Evolutionary conservation across 2,113 vertebrate species (phyloP).

Genomic region (Petrocephalus zakoni): DNA sequence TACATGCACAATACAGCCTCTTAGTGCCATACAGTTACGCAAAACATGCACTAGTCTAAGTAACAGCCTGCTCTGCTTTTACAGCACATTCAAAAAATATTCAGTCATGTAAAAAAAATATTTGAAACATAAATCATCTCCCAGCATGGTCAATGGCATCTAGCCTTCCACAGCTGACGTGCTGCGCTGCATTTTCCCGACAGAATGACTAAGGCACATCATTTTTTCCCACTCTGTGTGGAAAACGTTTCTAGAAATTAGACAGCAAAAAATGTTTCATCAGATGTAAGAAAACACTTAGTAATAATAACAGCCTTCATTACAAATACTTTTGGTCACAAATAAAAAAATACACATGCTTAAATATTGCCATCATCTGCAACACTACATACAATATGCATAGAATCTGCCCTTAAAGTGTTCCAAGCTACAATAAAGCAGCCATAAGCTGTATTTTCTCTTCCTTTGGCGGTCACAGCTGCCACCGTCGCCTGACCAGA

Average conservation of each 20-base stretch:
- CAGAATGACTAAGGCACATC: not conserved
- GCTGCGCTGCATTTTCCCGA: not conserved
- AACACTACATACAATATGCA: not conserved
- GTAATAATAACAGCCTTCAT: conserved; percentile 16
- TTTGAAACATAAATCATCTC: not conserved
- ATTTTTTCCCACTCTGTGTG: not conserved
- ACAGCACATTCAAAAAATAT: not conserved
- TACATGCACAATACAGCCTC: not conserved
- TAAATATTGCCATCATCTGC: conserved; percentile 5
- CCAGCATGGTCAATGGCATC: not conserved
- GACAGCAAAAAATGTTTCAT: not conserved
- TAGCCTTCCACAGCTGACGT: too few species aligned
- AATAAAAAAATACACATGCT: conserved; percentile 4
- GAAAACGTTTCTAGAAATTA: not conserved
- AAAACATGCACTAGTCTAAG: not conserved
- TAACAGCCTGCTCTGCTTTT: not conserved
- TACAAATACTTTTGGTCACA: not conserved
- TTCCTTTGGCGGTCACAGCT: not conserved
- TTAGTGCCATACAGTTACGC: not conserved
- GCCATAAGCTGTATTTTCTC: not conserved
- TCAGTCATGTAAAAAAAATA: not conserved
- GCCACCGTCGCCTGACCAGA: not conserved
- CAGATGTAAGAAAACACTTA: not conserved
- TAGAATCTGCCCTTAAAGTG: not conserved
- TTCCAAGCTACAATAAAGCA: not conserved